A percentile compares a stretch with the other conserved stretches of the same genome.
These are phyloP conservation scores for Cyaniris semiargus DNA, from an alignment of 2,888 invertebrate species.

Conservation along the genomic window DNA sequence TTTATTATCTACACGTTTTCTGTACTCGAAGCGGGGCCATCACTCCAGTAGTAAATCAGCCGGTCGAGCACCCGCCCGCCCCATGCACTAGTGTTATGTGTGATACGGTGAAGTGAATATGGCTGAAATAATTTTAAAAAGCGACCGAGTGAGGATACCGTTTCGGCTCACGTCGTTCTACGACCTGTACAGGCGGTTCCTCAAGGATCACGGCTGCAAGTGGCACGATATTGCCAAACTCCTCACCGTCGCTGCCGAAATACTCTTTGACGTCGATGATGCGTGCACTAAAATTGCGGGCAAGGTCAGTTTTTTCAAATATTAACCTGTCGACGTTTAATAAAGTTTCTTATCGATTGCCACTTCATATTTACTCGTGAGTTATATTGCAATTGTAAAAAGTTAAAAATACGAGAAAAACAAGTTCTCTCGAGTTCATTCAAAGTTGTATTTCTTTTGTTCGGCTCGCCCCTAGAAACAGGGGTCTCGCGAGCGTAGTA, in stretches of 20 bases:
- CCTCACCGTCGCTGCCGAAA: constrained; percentile 67
- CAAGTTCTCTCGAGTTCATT: background rate
- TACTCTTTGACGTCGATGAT: constrained; percentile 73
- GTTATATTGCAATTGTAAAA: background rate
- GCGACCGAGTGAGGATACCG: constrained; percentile 57
- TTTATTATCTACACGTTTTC: constrained; percentile 7
- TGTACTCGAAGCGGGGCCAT: constrained; percentile 32
- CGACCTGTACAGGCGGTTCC: constrained; percentile 71
- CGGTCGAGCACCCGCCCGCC: constrained; percentile 67
- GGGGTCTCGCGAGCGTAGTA: constrained; percentile 42
- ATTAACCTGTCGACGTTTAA: background rate
- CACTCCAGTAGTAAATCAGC: constrained; percentile 62
- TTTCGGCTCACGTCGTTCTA: constrained; percentile 67
- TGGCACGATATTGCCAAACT: constrained; percentile 76
- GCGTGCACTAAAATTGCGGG: constrained; percentile 65
- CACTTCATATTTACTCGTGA: background rate
- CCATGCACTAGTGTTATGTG: constrained; percentile 48
- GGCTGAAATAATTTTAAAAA: constrained; percentile 64
- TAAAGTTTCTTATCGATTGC: constrained; percentile 34
- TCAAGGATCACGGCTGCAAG: constrained; percentile 74
- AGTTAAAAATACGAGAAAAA: background rate
- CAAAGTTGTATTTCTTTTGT: constrained; percentile 21
- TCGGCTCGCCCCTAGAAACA: constrained; percentile 12
- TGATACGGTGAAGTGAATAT: constrained; percentile 53
- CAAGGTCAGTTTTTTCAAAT: constrained; percentile 65